Evolutionary conservation across 1,140 invertebrate genomes (phyloP).

Genomic region (Heliconius eleuchia): DNA sequence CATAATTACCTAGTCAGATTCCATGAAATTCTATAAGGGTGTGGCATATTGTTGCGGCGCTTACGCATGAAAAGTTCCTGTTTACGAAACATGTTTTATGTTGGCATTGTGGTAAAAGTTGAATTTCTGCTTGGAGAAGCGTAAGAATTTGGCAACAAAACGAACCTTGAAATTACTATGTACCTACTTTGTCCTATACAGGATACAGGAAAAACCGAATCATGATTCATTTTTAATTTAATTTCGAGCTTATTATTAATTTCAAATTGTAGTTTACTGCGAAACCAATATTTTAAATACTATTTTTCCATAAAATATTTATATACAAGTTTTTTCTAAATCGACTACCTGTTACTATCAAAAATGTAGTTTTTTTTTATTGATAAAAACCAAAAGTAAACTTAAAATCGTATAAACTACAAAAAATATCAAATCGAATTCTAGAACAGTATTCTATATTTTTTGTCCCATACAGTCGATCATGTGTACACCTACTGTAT

Average conservation of each 20-base stretch:
- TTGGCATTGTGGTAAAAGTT: constrained; percentile 75
- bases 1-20: constrained; percentile 22
- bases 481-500: not conserved
- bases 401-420: not conserved
- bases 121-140: constrained; percentile 71
- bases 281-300: not conserved
- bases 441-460: not conserved
- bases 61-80: constrained; percentile 65
- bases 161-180: constrained; percentile 46
- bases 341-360: not conserved
- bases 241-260: not conserved
- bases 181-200: not conserved
- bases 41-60: constrained; percentile 37
- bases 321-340: not conserved
- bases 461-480: not conserved
- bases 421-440: not conserved
- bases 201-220: not conserved
- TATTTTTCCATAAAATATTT: not conserved
- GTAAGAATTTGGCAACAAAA: constrained; percentile 57
- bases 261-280: not conserved
- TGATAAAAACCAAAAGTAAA: not conserved
- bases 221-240: not conserved
- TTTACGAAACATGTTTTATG: constrained; percentile 75
- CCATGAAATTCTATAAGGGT: constrained; percentile 33
- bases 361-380: not conserved